A percentile compares a stretch with the other conserved stretches of the same genome.
Conservation (phyloP, 2,113 vertebrate species). For the Thymallus thymallus region DNA sequence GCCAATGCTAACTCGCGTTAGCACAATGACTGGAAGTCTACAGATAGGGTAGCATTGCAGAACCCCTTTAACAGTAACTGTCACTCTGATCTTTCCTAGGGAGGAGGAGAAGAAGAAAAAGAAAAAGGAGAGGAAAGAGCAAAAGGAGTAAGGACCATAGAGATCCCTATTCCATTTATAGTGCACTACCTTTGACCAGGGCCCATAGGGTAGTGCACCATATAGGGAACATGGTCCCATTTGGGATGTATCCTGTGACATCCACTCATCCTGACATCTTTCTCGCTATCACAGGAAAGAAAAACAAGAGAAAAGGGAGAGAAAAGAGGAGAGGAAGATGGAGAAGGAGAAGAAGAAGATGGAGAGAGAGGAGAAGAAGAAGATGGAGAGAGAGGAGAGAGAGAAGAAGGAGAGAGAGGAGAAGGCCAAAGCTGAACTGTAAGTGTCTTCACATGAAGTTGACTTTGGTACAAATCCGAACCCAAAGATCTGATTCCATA, state of each 20-base stretch:
- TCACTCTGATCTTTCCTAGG: constrained; percentile 35
- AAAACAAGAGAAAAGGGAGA: constrained; percentile 74
- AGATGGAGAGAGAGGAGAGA: constrained; percentile 69
- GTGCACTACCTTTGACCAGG: not conserved
- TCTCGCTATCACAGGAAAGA: constrained; percentile 65
- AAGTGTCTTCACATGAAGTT: constrained; percentile 16
- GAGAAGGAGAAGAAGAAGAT: constrained; percentile 62
- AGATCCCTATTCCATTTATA: not conserved
- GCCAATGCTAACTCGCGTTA: too few relatives aligned
- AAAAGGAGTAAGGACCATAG: constrained; percentile 47
- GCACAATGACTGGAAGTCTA: too few relatives aligned
- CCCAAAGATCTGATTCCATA: too few relatives aligned
- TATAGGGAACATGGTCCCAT: too few relatives aligned
- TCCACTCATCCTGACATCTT: not conserved
- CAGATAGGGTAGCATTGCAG: not conserved
- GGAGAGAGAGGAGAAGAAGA: constrained; percentile 57
- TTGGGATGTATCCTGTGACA: too few relatives aligned
- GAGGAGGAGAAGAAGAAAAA: constrained; percentile 53
- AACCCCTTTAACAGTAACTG: not conserved
- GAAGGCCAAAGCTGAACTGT: constrained; percentile 77
- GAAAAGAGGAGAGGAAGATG: constrained; percentile 71
- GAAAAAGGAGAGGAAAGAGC: constrained; percentile 47
- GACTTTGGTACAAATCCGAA: too few relatives aligned
- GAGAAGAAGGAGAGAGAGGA: constrained; percentile 61
- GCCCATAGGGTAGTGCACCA: too few relatives aligned